phyloP scores from a whole-genome alignment of 2,888 invertebrate genomes.

The Drosophila bunnanda region DNA sequence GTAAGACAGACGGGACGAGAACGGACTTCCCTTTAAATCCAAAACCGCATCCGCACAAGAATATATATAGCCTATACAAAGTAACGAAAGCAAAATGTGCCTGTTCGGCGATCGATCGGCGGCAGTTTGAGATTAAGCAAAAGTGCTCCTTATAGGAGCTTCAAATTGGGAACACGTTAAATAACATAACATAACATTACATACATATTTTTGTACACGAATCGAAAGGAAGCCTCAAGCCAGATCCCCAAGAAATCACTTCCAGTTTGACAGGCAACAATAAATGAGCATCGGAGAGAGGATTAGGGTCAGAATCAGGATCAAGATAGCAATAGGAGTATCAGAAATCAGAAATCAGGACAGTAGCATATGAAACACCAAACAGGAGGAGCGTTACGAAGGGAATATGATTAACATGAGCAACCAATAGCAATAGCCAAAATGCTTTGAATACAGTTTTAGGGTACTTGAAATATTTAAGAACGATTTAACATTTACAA shows the following conservation, averaged over 20 bases:
- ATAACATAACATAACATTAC: constrained; percentile 22
- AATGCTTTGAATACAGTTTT: constrained; percentile 46
- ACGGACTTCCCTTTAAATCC: constrained; percentile 5
- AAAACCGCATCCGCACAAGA: constrained; percentile 19
- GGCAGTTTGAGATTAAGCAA: constrained; percentile 53
- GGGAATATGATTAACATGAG: constrained; percentile 37
- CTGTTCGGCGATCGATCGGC: constrained; percentile 55
- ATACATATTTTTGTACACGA: constrained; percentile 40
- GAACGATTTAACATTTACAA: constrained; percentile 33
- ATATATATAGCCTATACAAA: constrained; percentile 15
- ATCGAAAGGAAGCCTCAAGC: constrained; percentile 10
- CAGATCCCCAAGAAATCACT: constrained; percentile 8
- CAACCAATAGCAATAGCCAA: constrained; percentile 53
- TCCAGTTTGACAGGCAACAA: constrained; percentile 15
- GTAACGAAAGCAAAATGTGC: constrained; percentile 35
- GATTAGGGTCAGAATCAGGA: background rate
- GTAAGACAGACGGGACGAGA: constrained; percentile 14
- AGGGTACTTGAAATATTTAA: constrained; percentile 23
- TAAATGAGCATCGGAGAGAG: background rate
- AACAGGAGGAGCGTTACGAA: constrained; percentile 10
- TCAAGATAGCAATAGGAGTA: constrained; percentile 12
- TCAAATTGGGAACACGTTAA: constrained; percentile 61
- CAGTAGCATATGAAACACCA: constrained; percentile 30
- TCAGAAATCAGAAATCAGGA: constrained; percentile 34
- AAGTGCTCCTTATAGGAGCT: constrained; percentile 74